Evolutionary conservation across 2,888 invertebrate species (phyloP).

Genomic region (Girardia tigrina): DNA sequence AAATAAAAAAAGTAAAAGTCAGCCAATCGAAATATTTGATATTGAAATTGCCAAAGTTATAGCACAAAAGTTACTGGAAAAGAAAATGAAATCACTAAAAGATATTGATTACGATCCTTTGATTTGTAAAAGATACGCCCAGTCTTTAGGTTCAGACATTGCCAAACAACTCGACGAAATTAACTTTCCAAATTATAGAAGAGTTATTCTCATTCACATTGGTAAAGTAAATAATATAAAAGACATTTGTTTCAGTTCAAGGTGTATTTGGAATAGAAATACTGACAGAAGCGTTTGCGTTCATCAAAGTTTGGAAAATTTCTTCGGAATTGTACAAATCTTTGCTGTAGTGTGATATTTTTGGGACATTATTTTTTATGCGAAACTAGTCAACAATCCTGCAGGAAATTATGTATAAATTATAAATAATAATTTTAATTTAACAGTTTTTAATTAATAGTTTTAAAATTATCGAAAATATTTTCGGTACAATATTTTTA

Average conservation of each 20-base stretch:
- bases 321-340: neutral
- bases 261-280: neutral
- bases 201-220: neutral
- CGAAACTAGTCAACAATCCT: neutral
- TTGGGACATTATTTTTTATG: no score
- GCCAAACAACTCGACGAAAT: neutral
- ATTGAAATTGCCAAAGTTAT: neutral
- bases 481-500: no score
- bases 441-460: neutral
- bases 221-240: neutral
- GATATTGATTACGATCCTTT: neutral
- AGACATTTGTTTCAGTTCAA: constrained; percentile 17
- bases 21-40: neutral
- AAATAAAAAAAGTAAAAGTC: neutral
- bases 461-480: no score
- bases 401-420: neutral
- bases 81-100: constrained; percentile 4
- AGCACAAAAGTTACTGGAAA: neutral
- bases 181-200: neutral
- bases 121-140: neutral
- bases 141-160: constrained; percentile 1
- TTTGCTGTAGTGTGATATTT: neutral
- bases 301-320: neutral
- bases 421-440: neutral
- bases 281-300: neutral